phyloP scores from a whole-genome alignment of 2,797 vertebrate genomes.

The Rhinella marina region DNA sequence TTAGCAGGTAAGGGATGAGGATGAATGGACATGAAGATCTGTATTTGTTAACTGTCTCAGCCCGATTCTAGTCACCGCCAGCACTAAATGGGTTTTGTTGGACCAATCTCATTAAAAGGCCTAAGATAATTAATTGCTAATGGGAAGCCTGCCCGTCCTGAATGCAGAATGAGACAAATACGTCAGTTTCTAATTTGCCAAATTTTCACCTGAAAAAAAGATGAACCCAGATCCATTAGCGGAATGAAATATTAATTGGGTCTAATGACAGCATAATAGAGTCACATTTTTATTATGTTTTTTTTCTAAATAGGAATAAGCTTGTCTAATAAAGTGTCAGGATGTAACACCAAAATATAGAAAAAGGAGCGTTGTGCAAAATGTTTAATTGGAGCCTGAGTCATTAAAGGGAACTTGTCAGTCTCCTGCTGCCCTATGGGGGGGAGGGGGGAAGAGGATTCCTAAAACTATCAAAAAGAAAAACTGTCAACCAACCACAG shows the following conservation, averaged over 20 bases:
- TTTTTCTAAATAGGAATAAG: not conserved
- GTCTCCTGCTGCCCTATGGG: too few relatives aligned
- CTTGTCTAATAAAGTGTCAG: not conserved
- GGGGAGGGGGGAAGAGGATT: too few relatives aligned
- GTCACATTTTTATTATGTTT: slow-evolving; percentile 1
- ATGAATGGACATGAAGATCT: not conserved
- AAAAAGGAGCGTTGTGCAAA: not conserved
- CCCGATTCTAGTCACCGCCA: slow-evolving; percentile 20
- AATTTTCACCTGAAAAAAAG: slow-evolving; percentile 21
- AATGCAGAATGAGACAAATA: slow-evolving; percentile 29
- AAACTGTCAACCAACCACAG: too few relatives aligned
- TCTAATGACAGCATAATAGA: slow-evolving; percentile 31
- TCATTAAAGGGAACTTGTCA: not conserved
- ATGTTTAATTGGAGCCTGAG: not conserved
- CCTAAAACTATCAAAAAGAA: too few relatives aligned
- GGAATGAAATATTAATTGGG: slow-evolving; percentile 35
- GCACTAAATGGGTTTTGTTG: slow-evolving; percentile 15
- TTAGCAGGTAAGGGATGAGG: not conserved
- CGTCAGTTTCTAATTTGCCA: slow-evolving; percentile 22
- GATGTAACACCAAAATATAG: not conserved
- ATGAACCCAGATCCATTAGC: slow-evolving; percentile 8
- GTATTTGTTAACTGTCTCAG: slow-evolving; percentile 20
- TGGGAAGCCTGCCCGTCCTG: slow-evolving; percentile 12
- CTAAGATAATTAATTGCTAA: slow-evolving; percentile 34
- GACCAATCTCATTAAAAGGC: slow-evolving; percentile 41